Conservation (phyloP, 2,888 invertebrate species). For the Meganola albula region DNA sequence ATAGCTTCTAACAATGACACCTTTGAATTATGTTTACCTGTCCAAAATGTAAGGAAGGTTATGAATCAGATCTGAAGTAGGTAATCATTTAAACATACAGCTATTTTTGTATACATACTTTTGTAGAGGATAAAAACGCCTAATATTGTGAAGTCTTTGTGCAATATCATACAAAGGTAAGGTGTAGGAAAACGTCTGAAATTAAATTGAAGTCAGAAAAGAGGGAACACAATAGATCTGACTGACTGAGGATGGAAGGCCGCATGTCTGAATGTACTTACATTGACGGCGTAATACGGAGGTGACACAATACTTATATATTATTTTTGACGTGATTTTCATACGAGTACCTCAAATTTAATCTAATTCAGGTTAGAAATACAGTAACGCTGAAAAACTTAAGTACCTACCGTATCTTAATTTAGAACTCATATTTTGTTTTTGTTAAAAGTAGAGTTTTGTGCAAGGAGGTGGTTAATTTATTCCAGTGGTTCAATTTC, state of each 20-base stretch:
- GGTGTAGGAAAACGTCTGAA: slow-evolving; percentile 50
- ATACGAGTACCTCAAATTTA: slow-evolving; percentile 50
- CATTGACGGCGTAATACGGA: slow-evolving; percentile 50
- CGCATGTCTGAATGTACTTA: slow-evolving; percentile 49
- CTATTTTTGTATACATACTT: slow-evolving; percentile 8
- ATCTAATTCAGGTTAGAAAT: no score
- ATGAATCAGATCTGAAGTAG: slow-evolving; percentile 22
- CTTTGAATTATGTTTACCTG: slow-evolving; percentile 29
- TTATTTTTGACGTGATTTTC: slow-evolving; percentile 47
- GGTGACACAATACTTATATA: slow-evolving; percentile 40
- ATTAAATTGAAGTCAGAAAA: slow-evolving; percentile 60
- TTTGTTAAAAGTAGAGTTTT: no score
- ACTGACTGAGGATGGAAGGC: slow-evolving; percentile 35
- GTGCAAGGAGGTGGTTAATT: no score
- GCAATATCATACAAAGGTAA: slow-evolving; percentile 35
- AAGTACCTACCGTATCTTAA: no score
- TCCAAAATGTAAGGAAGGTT: slow-evolving; percentile 26
- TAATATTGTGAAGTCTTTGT: slow-evolving; percentile 28
- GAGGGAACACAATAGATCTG: slow-evolving; percentile 53
- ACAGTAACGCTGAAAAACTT: no score
- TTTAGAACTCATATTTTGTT: no score
- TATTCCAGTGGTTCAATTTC: no score
- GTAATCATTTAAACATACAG: slow-evolving; percentile 18
- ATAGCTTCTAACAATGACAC: slow-evolving; percentile 25
- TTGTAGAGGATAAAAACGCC: slow-evolving; percentile 16